These are phyloP conservation scores for Autographa gamma DNA, from an alignment of 2,888 invertebrate species.

Conservation along the genomic window DNA sequence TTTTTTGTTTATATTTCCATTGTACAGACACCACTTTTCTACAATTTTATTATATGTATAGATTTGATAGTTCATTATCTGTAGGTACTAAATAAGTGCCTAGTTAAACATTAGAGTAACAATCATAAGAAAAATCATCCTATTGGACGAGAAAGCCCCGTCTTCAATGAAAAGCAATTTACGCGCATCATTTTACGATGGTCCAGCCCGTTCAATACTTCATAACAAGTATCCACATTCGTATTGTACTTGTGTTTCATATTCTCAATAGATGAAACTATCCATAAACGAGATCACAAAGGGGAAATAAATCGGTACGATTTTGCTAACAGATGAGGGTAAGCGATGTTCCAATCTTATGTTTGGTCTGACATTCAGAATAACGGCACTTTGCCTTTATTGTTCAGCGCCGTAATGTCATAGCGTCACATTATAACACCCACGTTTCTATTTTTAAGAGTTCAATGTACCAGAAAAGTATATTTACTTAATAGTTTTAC, in stretches of 20 bases:
- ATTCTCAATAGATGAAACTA: conserved; percentile 72
- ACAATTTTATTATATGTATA: too few relatives aligned
- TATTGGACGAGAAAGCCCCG: conserved; percentile 39
- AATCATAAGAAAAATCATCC: conserved; percentile 26
- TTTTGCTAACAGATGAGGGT: conserved; percentile 79
- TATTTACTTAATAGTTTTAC: too few relatives aligned
- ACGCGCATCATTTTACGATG: conserved; percentile 15
- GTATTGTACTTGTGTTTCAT: conserved; percentile 63
- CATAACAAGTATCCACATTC: conserved; percentile 48
- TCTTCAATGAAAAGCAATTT: conserved; percentile 35
- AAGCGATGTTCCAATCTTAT: conserved; percentile 74
- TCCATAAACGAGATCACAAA: conserved; percentile 73
- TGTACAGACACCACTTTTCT: too few relatives aligned
- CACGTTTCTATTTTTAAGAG: not conserved
- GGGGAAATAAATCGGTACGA: conserved; percentile 75
- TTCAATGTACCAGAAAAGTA: not conserved
- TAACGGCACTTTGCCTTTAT: conserved; percentile 63
- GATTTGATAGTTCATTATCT: too few relatives aligned
- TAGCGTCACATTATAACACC: conserved; percentile 42
- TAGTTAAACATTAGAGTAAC: too few relatives aligned
- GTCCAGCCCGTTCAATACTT: conserved; percentile 43
- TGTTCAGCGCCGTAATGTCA: conserved; percentile 58
- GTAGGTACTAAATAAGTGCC: too few relatives aligned
- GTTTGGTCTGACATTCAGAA: conserved; percentile 68
- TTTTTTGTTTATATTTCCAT: too few relatives aligned